Evolutionary conservation across 2,797 vertebrate species (phyloP), one percentile per base, ranked within the genome.

Genomic region (Psittacula echo): DNA sequence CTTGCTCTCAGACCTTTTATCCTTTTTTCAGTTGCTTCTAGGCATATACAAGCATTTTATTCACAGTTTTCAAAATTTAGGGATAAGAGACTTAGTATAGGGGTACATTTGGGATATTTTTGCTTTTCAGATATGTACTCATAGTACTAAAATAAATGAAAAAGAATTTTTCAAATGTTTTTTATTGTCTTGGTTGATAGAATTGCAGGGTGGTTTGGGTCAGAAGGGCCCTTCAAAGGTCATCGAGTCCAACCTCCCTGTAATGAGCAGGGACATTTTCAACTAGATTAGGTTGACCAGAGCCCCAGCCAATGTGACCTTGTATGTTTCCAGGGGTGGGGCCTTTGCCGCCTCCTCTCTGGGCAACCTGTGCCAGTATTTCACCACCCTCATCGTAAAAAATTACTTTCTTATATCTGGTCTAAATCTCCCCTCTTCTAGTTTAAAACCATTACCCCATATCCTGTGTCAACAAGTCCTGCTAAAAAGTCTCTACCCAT

Each of bases 31-130:
- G 37, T 71, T 76, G 26, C 3, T 3, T 67, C 19, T 83, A 51
- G 58, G 17, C 22, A 29, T 4, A 4, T 50, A 5, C 0, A 0
- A 54, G 27, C 15, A 11, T 78, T 65, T 6, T 3, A 56, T 78
- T 48, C 47, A 48, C 14, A 48, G 11, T 41, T 83, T 53, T 87
- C 42, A 89, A 39, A 87, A 51, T 56, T 42, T 27, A 68, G 15
- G 20, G 8, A 2, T 65, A 37, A 88, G 37, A 61, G 21, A 58
- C 13, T 34, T 39, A 54, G 18, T 67, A 41, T 5, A 7, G 51
- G 48, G 53, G 11, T 58, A 27, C 3, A 19, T 32, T 29, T 65
- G 32, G 15, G 21, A 12, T 78, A 23, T 44, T 74, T 89, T 87
- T 91, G 26, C 37, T 62, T 80, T 87, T 83, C 45, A 51, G n/a